These are phyloP conservation scores for Drosophila nikananu DNA, from an alignment of 1,140 invertebrate genomes.

Conservation along the genomic window DNA sequence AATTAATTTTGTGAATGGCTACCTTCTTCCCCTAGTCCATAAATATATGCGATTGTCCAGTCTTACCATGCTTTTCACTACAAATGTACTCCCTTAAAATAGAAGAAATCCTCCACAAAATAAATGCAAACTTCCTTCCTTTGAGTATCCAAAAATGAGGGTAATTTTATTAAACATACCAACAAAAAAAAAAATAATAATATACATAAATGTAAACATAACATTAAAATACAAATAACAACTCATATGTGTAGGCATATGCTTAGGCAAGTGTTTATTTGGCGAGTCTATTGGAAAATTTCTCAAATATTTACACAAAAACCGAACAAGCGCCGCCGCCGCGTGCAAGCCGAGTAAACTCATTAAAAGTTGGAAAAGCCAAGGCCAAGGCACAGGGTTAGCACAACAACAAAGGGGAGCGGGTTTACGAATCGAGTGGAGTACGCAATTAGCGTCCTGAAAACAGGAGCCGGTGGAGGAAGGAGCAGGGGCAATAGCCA, in stretches of 20 bases:
- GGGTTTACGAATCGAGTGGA: slow-evolving; percentile 25
- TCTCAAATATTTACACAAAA: slow-evolving; percentile 67
- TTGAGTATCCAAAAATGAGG: background rate
- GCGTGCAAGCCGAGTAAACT: slow-evolving; percentile 31
- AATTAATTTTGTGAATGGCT: too few relatives aligned
- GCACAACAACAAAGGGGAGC: slow-evolving; percentile 32
- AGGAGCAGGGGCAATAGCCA: background rate
- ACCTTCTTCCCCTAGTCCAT: too few relatives aligned
- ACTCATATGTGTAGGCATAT: slow-evolving; percentile 13
- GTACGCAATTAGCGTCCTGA: slow-evolving; percentile 36
- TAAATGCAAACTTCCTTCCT: background rate
- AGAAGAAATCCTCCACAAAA: too few relatives aligned
- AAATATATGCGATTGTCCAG: too few relatives aligned
- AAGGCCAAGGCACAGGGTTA: slow-evolving; percentile 20
- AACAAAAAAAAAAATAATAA: slow-evolving; percentile 16
- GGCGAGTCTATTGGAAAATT: slow-evolving; percentile 56
- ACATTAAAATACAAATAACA: slow-evolving; percentile 32
- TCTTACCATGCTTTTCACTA: too few relatives aligned
- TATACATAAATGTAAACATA: slow-evolving; percentile 18
- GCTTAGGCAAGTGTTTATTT: slow-evolving; percentile 49
- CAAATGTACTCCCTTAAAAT: too few relatives aligned
- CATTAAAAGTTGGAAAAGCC: slow-evolving; percentile 46
- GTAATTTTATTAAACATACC: slow-evolving; percentile 30
- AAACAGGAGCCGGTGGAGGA: background rate
- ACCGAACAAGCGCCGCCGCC: slow-evolving; percentile 24